Conservation (phyloP, 2,797 vertebrate genomes). For the Leucoraja ocellata region DNA sequence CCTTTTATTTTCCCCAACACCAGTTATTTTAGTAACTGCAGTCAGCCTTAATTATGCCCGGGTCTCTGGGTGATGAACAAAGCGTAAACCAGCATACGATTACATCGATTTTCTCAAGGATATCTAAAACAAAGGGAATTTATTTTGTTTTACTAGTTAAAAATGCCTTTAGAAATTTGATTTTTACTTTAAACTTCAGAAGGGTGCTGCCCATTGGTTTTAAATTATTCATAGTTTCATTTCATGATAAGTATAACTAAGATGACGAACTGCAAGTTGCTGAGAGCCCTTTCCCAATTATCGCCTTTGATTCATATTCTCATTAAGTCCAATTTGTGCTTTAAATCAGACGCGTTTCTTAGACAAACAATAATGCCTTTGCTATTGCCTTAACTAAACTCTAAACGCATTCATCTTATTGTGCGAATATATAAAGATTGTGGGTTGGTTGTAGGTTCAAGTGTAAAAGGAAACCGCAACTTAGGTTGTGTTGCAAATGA, state of each 20-base stretch:
- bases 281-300: neutral
- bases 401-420: neutral
- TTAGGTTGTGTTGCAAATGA: neutral
- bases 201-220: neutral
- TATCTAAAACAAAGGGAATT: constrained; percentile 5
- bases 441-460: neutral
- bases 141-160: neutral
- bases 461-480: neutral
- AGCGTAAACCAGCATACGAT: neutral
- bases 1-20: too few relatives aligned
- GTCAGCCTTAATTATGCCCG: neutral
- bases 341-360: neutral
- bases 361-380: constrained; percentile 12
- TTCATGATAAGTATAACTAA: neutral
- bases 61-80: neutral
- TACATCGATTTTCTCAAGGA: neutral
- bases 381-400: neutral
- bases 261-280: constrained; percentile 2
- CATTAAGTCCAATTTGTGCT: constrained; percentile 24
- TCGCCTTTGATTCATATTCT: constrained; percentile 20
- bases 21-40: neutral
- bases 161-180: neutral
- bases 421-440: neutral
- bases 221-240: constrained; percentile 19
- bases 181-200: constrained; percentile 28